Base-by-base conservation (phyloP, 2,888 invertebrate genomes). In the Tetheella fluctuosa region DNA sequence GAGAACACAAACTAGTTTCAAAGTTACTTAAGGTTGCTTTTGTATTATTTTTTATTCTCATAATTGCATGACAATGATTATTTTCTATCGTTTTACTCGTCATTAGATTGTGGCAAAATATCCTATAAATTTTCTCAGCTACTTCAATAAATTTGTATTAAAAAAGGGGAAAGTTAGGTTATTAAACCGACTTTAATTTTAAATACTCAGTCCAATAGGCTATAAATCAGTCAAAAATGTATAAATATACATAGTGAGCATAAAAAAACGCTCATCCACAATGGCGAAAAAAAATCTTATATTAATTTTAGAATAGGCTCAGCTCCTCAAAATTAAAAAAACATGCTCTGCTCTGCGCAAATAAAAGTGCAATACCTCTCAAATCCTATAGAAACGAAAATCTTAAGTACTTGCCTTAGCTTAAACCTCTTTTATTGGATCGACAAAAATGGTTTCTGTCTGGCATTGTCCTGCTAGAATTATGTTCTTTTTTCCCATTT, bases 401-500 rank as follows among this genome's bases (percentile, higher is more conserved):
- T 3, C 52, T 25, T 15, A n/a, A 23, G 25, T 57, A 48, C 12
- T 1, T 57, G n/a, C 42, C 52, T 59, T 48, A 17, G 13, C 54
- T 64, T 68, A 68, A 70, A 74, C 67, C 67, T 62, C 67, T 62
- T 73, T 71, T 69, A 64, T 64, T 58, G 60, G 69, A 77, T 76
- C 71, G 69, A 74, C 74, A 70, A 69, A 76, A 75, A 69, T 70
- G 68, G 69, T 67, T 69, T 65, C 62, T 61, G 67, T 64, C 73
- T 64, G 70, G 59, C 62, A 66, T 23, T 58, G 58, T 56, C n/a
- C 30, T 37, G 55, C 52, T 37, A 25, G 55, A 55, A 58, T 57
- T 58, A 58, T 61, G 54, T 58, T 52, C 58, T 74, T 68, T 68
- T 74, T 79, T 76, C 77, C 69, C 68, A 76, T 79, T 76, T 71